These are phyloP conservation scores for Tetranychus piercei DNA, from an alignment of 2,888 invertebrate genomes.

Conservation along the genomic window DNA sequence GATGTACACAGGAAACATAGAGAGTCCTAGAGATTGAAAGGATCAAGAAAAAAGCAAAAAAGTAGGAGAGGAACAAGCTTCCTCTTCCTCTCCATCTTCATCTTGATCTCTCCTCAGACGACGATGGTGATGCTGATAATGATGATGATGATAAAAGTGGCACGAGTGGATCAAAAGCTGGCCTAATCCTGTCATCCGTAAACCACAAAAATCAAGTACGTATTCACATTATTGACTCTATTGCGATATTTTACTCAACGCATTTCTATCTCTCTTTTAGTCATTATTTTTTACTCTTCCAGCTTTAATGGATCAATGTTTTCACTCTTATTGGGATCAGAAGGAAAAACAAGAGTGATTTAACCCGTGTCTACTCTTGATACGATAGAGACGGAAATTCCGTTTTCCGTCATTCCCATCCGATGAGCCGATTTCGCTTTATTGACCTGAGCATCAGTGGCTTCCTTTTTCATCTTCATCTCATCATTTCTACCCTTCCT, in stretches of 20 bases:
- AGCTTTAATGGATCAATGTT: not conserved
- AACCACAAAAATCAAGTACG: not conserved
- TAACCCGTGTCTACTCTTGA: not conserved
- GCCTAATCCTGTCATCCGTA: not conserved
- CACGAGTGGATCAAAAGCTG: not conserved
- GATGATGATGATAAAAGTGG: not conserved
- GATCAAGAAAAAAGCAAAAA: not conserved
- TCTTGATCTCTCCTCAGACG: not conserved
- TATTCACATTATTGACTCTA: not conserved
- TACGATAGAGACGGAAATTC: not conserved
- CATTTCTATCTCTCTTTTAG: too few relatives aligned
- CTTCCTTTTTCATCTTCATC: not conserved
- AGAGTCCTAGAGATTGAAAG: not conserved
- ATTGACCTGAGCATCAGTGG: not conserved
- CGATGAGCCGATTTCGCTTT: not conserved
- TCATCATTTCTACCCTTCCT: not conserved
- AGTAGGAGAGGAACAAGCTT: not conserved
- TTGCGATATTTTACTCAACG: too few relatives aligned
- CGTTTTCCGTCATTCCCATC: not conserved
- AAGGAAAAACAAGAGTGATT: not conserved
- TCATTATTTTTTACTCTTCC: too few relatives aligned
- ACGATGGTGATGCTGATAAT: too few relatives aligned
- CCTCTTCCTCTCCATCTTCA: not conserved
- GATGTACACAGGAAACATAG: not conserved
- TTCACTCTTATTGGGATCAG: not conserved